A percentile compares a stretch with the other conserved stretches of the same genome.
Conservation (phyloP, 2,113 vertebrate species). For the Platichthys flesus region DNA sequence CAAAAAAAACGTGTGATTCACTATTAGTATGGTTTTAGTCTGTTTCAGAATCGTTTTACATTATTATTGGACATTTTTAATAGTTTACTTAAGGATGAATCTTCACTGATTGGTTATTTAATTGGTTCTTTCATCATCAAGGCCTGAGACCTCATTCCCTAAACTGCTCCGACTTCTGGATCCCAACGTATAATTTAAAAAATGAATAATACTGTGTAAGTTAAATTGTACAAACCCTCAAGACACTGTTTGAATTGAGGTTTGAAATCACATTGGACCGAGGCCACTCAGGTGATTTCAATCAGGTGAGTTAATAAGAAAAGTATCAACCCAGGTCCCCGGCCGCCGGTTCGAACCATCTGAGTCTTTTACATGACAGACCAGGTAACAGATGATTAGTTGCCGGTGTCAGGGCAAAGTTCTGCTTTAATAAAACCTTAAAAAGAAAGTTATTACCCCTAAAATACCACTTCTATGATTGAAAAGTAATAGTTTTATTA, state of each 20-base stretch:
- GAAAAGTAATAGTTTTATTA: too few species aligned
- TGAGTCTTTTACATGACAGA: too few species aligned
- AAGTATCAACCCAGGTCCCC: constrained; percentile 7
- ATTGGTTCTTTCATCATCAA: constrained; percentile 1
- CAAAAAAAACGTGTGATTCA: too few species aligned
- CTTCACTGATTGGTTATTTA: background rate
- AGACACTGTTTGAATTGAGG: constrained; percentile 55
- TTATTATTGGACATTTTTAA: too few species aligned
- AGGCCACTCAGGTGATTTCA: too few species aligned
- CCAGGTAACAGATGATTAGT: too few species aligned
- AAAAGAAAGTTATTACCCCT: too few species aligned
- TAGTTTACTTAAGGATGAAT: background rate
- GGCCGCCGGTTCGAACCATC: background rate
- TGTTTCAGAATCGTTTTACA: too few species aligned
- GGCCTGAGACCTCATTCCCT: background rate
- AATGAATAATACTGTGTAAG: constrained; percentile 16
- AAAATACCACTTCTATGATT: too few species aligned
- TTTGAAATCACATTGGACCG: constrained; percentile 2
- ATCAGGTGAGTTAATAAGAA: too few species aligned
- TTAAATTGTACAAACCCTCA: constrained; percentile 36
- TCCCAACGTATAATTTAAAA: background rate
- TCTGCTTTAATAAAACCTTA: background rate
- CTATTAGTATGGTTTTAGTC: too few species aligned
- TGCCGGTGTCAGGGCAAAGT: background rate
- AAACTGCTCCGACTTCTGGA: background rate